Percentiles rank a stretch among this genome's conserved stretches.
Conservation (phyloP, 35 echinoderm and acorn worm species). For the Ptychodera flava region DNA sequence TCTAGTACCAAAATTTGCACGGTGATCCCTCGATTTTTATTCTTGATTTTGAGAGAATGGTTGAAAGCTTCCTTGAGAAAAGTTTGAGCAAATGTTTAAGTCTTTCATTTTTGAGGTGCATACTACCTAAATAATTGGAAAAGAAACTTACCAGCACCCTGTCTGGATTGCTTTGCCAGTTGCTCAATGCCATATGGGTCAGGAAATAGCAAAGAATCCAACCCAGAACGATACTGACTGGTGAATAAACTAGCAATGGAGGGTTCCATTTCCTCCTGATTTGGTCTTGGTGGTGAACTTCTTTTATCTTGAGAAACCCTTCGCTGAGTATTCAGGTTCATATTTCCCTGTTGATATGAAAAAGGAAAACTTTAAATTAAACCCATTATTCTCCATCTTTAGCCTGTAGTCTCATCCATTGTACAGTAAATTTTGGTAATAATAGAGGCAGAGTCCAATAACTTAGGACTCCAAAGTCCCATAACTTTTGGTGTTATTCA, state of each 20-base stretch:
- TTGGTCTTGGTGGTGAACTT: constrained; percentile 26
- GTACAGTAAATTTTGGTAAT: neutral
- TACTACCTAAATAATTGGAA: too few relatives aligned
- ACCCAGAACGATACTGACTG: constrained; percentile 22
- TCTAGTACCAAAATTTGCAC: too few relatives aligned
- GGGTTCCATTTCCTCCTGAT: constrained; percentile 12
- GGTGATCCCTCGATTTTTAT: too few relatives aligned
- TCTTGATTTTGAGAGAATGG: too few relatives aligned
- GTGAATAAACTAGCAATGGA: neutral
- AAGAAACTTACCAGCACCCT: constrained; percentile 62
- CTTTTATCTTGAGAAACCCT: constrained; percentile 15
- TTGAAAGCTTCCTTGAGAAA: too few relatives aligned
- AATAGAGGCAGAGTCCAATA: too few relatives aligned
- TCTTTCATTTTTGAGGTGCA: too few relatives aligned
- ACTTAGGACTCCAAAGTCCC: neutral
- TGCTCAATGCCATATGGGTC: constrained; percentile 86
- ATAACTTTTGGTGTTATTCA: neutral
- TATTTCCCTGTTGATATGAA: neutral
- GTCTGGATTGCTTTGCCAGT: constrained; percentile 81
- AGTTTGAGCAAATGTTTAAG: too few relatives aligned
- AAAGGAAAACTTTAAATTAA: neutral
- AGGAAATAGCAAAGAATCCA: constrained; percentile 34
- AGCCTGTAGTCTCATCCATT: too few relatives aligned
- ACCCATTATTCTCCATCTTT: neutral
- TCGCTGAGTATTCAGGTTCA: constrained; percentile 12